A percentile compares a stretch with the other conserved stretches of the same genome.
Conservation (phyloP, 2,797 vertebrate species). For the Trichosurus vulpecula region DNA sequence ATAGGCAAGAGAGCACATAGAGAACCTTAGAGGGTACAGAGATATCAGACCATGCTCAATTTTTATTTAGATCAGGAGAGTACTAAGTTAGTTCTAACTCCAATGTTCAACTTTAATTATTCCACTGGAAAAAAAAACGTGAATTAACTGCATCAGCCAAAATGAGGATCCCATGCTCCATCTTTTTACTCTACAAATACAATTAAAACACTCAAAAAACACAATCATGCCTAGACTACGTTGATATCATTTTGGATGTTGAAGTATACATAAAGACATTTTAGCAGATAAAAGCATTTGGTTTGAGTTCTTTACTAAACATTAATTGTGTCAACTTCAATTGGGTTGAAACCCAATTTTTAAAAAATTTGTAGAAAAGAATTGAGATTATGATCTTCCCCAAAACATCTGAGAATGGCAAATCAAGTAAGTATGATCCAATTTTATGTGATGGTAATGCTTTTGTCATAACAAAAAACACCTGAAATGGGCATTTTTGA, state of each 20-base stretch:
- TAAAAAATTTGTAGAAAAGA: conserved; percentile 64
- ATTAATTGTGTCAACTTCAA: conserved; percentile 56
- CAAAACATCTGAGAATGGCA: conserved; percentile 63
- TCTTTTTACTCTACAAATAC: conserved; percentile 61
- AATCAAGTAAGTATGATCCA: conserved; percentile 51
- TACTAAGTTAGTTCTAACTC: neutral
- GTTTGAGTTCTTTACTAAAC: conserved; percentile 57
- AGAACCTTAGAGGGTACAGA: neutral
- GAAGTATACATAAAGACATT: conserved; percentile 50
- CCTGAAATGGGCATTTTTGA: conserved; percentile 25
- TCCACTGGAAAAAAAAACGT: neutral
- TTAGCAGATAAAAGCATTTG: conserved; percentile 65
- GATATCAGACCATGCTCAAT: neutral
- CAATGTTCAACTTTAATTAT: neutral
- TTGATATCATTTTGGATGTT: conserved; percentile 52
- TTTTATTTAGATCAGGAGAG: neutral
- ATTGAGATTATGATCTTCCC: conserved; percentile 59
- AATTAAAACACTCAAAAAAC: conserved; percentile 54
- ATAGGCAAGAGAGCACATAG: neutral
- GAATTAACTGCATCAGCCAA: conserved; percentile 56
- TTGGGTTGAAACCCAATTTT: conserved; percentile 57
- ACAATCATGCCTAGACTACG: conserved; percentile 28
- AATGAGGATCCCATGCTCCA: conserved; percentile 46
- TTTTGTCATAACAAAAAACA: conserved; percentile 52
- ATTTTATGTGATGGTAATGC: conserved; percentile 48